phyloP scores from a whole-genome alignment of 2,797 vertebrate species.

The Phalloptychus januarius region DNA sequence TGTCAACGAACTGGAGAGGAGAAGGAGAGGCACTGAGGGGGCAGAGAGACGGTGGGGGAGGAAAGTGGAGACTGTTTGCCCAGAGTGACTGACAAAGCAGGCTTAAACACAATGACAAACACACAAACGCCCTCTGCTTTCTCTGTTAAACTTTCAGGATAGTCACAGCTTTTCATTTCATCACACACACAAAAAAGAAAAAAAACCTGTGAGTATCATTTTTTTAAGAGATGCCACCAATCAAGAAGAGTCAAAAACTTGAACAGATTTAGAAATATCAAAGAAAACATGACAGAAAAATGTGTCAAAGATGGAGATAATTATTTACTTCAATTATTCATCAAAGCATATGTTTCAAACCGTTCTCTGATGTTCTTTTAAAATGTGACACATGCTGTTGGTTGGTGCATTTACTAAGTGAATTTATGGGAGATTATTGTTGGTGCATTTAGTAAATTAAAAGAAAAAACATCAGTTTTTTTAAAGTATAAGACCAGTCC shows the following conservation, averaged over 20 bases:
- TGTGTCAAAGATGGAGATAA: no score
- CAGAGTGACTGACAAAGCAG: constrained; percentile 82
- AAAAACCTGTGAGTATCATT: neutral
- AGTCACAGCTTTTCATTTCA: neutral
- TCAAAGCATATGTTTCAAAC: neutral
- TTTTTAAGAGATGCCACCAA: neutral
- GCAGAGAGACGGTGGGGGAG: constrained; percentile 19
- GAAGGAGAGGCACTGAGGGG: constrained; percentile 20
- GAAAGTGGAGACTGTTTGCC: constrained; percentile 79
- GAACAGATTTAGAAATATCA: neutral
- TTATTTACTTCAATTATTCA: no score
- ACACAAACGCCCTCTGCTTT: constrained; percentile 17
- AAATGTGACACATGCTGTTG: neutral
- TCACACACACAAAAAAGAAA: neutral
- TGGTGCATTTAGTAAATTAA: neutral
- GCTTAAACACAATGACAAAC: constrained; percentile 80
- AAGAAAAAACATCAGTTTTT: neutral
- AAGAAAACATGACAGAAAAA: no score
- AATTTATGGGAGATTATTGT: neutral
- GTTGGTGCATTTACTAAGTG: neutral
- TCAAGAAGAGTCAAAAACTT: neutral
- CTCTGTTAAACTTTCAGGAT: constrained; percentile 5
- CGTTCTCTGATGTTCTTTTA: neutral
- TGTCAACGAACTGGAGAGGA: constrained; percentile 86
- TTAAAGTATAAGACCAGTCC: neutral